Percentiles rank a stretch among this genome's conserved stretches.
Conservation (phyloP, 2,888 invertebrate genomes). For the Tipula vernalis region DNA sequence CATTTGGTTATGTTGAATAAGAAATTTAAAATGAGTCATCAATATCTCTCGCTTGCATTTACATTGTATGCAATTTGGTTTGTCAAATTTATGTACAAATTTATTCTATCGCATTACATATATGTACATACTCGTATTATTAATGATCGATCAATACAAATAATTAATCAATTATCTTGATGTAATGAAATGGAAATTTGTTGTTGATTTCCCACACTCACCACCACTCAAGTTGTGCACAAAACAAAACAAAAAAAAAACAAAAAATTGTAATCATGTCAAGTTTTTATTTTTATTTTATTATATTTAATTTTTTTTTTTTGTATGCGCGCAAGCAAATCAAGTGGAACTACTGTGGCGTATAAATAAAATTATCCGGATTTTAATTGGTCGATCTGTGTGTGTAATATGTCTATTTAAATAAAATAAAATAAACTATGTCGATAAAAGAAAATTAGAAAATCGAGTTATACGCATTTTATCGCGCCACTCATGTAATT, state of each 20-base stretch:
- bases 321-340: not conserved
- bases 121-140: not conserved
- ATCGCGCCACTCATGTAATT: not conserved
- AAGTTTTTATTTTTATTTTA: not conserved
- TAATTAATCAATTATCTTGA: not conserved
- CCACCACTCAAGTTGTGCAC: not conserved
- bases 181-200: not conserved
- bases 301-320: too few relatives aligned
- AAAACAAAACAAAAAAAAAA: not conserved
- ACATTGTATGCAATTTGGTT: not conserved
- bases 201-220: slow-evolving; percentile 4
- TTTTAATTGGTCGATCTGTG: not conserved
- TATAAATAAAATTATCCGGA: slow-evolving; percentile 4
- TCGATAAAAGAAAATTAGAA: not conserved
- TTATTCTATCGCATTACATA: not conserved
- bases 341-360: not conserved
- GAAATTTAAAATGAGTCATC: not conserved
- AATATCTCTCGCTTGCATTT: not conserved
- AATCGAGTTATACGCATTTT: not conserved
- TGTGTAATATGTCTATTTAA: not conserved
- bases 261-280: not conserved
- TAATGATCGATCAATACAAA: not conserved
- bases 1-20: not conserved
- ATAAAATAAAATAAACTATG: not conserved
- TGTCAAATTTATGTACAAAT: not conserved